phyloP scores from a whole-genome alignment of 1,140 invertebrate genomes.

The Drosophila watanabei region DNA sequence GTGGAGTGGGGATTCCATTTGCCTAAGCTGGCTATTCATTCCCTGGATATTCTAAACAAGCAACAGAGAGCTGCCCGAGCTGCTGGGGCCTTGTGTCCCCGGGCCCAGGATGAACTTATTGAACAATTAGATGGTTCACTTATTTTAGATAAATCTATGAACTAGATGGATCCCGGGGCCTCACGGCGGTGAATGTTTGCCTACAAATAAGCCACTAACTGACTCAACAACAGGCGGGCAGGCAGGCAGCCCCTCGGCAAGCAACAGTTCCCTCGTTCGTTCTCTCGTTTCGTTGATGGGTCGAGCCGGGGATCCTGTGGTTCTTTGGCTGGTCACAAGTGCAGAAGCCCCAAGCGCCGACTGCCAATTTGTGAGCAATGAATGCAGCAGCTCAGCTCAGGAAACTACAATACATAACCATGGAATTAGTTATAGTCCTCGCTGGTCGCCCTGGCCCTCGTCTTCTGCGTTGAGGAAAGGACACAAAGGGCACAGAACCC shows the following conservation, averaged over 20 bases:
- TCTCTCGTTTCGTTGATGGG: slow-evolving; percentile 5
- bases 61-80: slow-evolving; percentile 61
- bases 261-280: slow-evolving; percentile 40
- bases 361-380: slow-evolving; percentile 78
- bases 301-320: slow-evolving; percentile 10
- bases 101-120: slow-evolving; percentile 63
- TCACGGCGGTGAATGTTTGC: slow-evolving; percentile 36
- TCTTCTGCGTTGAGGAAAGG: slow-evolving; percentile 27
- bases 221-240: slow-evolving; percentile 39
- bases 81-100: slow-evolving; percentile 30
- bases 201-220: slow-evolving; percentile 58
- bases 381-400: slow-evolving; percentile 63
- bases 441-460: slow-evolving; percentile 26
- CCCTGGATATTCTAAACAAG: slow-evolving; percentile 78
- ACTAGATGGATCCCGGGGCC: slow-evolving; percentile 51
- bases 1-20: slow-evolving; percentile 63
- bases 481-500: slow-evolving; percentile 29
- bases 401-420: slow-evolving; percentile 82
- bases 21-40: slow-evolving; percentile 83
- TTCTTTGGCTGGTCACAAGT: slow-evolving; percentile 40
- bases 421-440: slow-evolving; percentile 71
- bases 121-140: slow-evolving; percentile 80
- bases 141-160: slow-evolving; percentile 65
- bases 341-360: slow-evolving; percentile 46
- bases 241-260: slow-evolving; percentile 14